Evolutionary conservation across 2,888 invertebrate genomes (phyloP).

Genomic region (Netelia melanura): DNA sequence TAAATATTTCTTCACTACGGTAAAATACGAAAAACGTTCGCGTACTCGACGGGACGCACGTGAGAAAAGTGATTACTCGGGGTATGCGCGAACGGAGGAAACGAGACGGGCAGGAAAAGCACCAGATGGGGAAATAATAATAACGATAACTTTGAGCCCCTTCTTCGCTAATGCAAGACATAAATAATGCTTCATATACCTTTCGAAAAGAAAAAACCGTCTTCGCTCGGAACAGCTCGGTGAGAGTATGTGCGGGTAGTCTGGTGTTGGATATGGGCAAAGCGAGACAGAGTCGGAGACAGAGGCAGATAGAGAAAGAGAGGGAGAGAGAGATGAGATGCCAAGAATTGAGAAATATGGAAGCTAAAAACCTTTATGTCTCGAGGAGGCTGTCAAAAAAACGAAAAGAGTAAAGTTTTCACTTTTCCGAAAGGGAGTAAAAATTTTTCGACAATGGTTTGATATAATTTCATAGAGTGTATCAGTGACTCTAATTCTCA

Average conservation of each 20-base stretch:
- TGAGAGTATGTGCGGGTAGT: conserved; percentile 4
- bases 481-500: conserved; percentile 16
- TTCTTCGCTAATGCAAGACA: conserved; percentile 56
- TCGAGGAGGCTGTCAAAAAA: conserved; percentile 39
- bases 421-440: not conserved
- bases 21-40: too few species aligned
- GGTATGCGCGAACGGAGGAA: not conserved
- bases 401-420: conserved; percentile 38
- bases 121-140: conserved; percentile 54
- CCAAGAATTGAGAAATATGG: conserved; percentile 63
- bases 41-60: too few species aligned
- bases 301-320: conserved; percentile 18
- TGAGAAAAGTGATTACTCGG: conserved; percentile 37
- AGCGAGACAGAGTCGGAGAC: too few species aligned
- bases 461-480: conserved; percentile 11
- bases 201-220: conserved; percentile 12
- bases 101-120: not conserved
- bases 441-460: not conserved
- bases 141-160: conserved; percentile 62
- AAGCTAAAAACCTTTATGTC: conserved; percentile 55
- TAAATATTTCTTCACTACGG: too few species aligned
- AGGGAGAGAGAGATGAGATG: conserved; percentile 1
- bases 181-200: conserved; percentile 57
- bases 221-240: not conserved
- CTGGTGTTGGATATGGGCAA: conserved; percentile 3